Evolutionary conservation across 2,888 invertebrate species (phyloP).

Genomic region (Doris montereyensis): DNA sequence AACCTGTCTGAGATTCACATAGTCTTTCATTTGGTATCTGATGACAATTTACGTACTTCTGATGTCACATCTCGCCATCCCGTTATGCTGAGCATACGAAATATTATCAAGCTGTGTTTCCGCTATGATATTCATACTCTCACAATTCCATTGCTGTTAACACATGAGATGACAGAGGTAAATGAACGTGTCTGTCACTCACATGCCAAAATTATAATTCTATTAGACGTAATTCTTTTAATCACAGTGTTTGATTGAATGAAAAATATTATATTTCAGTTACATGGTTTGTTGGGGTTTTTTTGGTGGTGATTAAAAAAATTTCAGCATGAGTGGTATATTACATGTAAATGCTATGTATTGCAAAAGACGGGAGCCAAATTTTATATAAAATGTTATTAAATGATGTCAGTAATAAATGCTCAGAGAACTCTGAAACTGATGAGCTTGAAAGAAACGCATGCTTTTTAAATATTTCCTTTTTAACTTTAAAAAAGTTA

Average conservation of each 20-base stretch:
- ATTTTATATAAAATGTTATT: no score
- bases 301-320: no score
- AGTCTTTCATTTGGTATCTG: constrained; percentile 94
- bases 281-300: no score
- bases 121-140: constrained; percentile 93
- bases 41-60: constrained; percentile 79
- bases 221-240: background rate
- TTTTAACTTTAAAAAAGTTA: no score
- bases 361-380: no score
- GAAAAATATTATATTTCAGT: no score
- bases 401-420: no score
- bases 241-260: background rate
- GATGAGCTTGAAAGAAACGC: no score
- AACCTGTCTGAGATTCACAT: constrained; percentile 95
- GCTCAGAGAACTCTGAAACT: no score
- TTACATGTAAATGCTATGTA: no score
- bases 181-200: constrained; percentile 37
- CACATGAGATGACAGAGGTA: constrained; percentile 95
- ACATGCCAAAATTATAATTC: background rate
- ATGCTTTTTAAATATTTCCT: no score
- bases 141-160: constrained; percentile 91
- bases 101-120: constrained; percentile 95
- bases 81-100: constrained; percentile 92
- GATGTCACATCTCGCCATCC: constrained; percentile 97
- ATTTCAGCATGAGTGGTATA: no score